Evolutionary conservation across 2,113 vertebrate genomes (phyloP).

Genomic region (Xenopus laevis): DNA sequence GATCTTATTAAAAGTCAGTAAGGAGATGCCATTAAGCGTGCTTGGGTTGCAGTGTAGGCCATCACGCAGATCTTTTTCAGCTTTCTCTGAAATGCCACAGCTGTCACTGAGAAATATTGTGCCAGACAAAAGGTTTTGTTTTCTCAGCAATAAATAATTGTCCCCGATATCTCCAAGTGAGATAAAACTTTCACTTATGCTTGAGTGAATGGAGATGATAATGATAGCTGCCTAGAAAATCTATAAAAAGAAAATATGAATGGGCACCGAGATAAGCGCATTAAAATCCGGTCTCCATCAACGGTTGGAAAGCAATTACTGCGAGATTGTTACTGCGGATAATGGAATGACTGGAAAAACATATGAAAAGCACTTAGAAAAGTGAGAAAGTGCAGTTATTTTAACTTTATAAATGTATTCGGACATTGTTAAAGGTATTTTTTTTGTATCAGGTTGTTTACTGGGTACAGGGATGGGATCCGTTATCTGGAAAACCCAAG

Average conservation of each 20-base stretch:
- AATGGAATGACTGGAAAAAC: constrained; percentile 64
- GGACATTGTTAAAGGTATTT: too few species aligned
- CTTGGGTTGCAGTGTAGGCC: constrained; percentile 82
- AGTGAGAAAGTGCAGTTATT: too few species aligned
- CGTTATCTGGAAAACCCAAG: too few species aligned
- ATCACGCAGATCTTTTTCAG: constrained; percentile 69
- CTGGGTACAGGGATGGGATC: too few species aligned
- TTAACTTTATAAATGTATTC: too few species aligned
- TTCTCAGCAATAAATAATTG: constrained; percentile 75
- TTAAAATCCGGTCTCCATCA: constrained; percentile 79
- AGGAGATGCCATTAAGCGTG: constrained; percentile 55
- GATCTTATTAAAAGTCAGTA: constrained; percentile 86
- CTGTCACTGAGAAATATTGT: constrained; percentile 82
- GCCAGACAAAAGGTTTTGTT: constrained; percentile 77
- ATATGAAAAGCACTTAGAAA: too few species aligned
- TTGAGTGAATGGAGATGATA: constrained; percentile 75
- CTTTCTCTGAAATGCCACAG: constrained; percentile 83
- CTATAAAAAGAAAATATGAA: constrained; percentile 79
- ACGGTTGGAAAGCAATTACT: constrained; percentile 67
- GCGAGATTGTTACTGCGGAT: constrained; percentile 69
- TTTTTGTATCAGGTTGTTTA: too few species aligned
- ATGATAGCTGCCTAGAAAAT: constrained; percentile 73
- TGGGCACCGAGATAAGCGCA: constrained; percentile 76
- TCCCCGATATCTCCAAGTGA: constrained; percentile 70
- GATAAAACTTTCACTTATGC: constrained; percentile 82